Conservation (phyloP, 1,140 invertebrate species). For the Drosophila eugracilis region DNA sequence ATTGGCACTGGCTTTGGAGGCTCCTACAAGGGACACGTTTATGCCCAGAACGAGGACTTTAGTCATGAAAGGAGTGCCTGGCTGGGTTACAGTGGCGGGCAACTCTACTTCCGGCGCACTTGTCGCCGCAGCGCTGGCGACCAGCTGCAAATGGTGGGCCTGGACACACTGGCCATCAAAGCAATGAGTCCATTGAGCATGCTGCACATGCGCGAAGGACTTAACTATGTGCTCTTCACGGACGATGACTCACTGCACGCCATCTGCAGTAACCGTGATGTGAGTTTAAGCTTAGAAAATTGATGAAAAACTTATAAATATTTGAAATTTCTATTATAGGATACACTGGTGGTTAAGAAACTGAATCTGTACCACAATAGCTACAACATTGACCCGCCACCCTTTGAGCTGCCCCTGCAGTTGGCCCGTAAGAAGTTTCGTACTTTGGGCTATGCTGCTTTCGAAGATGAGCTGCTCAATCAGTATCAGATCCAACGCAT, state of each 20-base stretch:
- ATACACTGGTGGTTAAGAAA: conserved; percentile 79
- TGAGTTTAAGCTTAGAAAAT: conserved; percentile 29
- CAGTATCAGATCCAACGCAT: conserved; percentile 84
- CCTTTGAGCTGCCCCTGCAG: conserved; percentile 90
- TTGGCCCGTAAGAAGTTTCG: conserved; percentile 93
- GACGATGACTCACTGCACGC: conserved; percentile 84
- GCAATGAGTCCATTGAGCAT: conserved; percentile 76
- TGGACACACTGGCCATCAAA: conserved; percentile 76
- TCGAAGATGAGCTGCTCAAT: conserved; percentile 88
- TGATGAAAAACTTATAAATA: too few species aligned
- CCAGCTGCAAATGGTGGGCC: conserved; percentile 76
- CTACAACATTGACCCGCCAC: conserved; percentile 82
- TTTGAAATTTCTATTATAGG: conserved; percentile 33
- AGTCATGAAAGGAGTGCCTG: conserved; percentile 90
- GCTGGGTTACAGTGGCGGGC: conserved; percentile 91
- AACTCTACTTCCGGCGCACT: conserved; percentile 78
- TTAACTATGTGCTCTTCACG: conserved; percentile 82
- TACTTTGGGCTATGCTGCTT: conserved; percentile 89
- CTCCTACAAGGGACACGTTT: conserved; percentile 94
- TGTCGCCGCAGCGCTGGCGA: conserved; percentile 72
- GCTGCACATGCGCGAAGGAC: conserved; percentile 73
- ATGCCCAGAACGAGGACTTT: conserved; percentile 92
- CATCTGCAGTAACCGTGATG: conserved; percentile 84
- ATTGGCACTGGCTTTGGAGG: conserved; percentile 96
- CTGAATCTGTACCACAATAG: conserved; percentile 74